These are phyloP conservation scores for Melanostoma mellinum DNA, from an alignment of 2,888 invertebrate species.

Conservation along the genomic window DNA sequence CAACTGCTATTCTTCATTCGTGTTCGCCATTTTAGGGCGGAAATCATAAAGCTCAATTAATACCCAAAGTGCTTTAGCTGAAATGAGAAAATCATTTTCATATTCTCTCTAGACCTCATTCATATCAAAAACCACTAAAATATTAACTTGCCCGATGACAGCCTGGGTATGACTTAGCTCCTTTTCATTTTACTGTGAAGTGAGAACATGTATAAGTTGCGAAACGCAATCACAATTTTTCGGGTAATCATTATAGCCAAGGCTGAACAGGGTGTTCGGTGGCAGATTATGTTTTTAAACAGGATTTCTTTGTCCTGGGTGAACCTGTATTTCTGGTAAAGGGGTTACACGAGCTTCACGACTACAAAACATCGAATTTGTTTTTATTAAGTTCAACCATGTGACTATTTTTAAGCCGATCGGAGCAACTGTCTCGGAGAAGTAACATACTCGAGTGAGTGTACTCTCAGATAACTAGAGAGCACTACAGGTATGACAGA, in stretches of 20 bases:
- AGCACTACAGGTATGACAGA: too few species aligned
- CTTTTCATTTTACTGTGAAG: conserved; percentile 22
- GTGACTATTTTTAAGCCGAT: too few species aligned
- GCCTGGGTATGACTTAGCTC: conserved; percentile 54
- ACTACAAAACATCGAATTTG: too few species aligned
- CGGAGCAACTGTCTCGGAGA: too few species aligned
- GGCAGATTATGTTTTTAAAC: too few species aligned
- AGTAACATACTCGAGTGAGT: too few species aligned
- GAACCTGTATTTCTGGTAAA: too few species aligned
- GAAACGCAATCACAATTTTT: conserved; percentile 33
- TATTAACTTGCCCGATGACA: conserved; percentile 55
- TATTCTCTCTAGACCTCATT: neutral
- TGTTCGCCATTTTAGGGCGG: conserved; percentile 45
- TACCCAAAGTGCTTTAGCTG: conserved; percentile 60
- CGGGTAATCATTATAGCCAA: neutral
- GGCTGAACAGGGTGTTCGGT: too few species aligned
- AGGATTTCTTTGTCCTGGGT: too few species aligned
- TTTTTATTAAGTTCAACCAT: too few species aligned
- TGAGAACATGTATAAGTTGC: conserved; percentile 37
- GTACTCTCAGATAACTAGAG: too few species aligned
- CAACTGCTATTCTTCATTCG: neutral
- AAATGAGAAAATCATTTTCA: conserved; percentile 59
- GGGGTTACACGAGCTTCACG: too few species aligned
- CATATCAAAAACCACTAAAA: conserved; percentile 48
- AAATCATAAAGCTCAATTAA: conserved; percentile 68